These are phyloP conservation scores for Notospermus geniculatus DNA, from an alignment of 1,140 invertebrate genomes.

Conservation along the genomic window DNA sequence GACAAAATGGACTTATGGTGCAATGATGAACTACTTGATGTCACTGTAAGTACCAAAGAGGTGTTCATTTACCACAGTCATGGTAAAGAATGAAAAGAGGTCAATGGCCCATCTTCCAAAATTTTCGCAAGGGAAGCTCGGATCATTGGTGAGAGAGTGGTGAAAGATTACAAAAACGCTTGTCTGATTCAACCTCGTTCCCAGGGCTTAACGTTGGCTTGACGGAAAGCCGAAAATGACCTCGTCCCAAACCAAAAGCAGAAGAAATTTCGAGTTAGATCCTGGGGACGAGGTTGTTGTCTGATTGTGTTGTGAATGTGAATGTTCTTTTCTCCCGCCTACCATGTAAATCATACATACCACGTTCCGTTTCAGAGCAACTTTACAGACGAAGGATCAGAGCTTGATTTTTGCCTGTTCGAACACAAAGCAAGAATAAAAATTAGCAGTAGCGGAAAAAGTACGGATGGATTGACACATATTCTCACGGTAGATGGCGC, in stretches of 20 bases:
- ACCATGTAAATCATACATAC: background rate
- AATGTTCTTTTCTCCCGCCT: background rate
- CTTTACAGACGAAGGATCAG: background rate
- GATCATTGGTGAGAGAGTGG: background rate
- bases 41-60: conserved; percentile 2
- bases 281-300: too few relatives aligned
- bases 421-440: conserved; percentile 3
- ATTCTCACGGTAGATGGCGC: conserved; percentile 4
- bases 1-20: conserved; percentile 4
- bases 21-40: conserved; percentile 1
- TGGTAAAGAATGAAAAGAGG: too few relatives aligned
- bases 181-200: too few relatives aligned
- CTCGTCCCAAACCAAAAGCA: background rate
- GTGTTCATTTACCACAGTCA: too few relatives aligned
- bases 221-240: background rate
- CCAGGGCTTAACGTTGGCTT: too few relatives aligned
- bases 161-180: background rate
- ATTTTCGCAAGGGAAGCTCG: background rate
- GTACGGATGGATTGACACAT: background rate
- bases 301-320: background rate
- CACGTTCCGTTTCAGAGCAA: background rate
- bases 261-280: background rate
- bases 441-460: background rate
- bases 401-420: conserved; percentile 7
- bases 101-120: too few relatives aligned